Evolutionary conservation across 37 sponge, comb jelly and placozoan species (phyloP).

Genomic region (Diacarnus erythraeanus): DNA sequence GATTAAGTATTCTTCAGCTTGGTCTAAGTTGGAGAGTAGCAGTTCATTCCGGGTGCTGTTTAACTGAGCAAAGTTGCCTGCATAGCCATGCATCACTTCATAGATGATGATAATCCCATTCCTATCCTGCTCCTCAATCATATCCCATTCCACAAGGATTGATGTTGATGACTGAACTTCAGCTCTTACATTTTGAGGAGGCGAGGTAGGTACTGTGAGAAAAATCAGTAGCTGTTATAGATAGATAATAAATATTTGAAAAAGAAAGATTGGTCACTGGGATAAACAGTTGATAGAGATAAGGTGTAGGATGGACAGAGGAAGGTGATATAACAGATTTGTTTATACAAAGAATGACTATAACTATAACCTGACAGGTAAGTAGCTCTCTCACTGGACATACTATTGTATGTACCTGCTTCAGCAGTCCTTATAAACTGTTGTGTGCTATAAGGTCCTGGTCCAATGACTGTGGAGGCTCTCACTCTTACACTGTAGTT

Average conservation of each 20-base stretch:
- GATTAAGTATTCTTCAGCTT: conserved; percentile 21
- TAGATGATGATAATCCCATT: conserved; percentile 42
- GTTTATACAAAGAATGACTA: too few relatives aligned
- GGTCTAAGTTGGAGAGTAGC: conserved; percentile 1
- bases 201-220: conserved; percentile 22
- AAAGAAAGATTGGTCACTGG: too few relatives aligned
- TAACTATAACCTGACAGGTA: too few relatives aligned
- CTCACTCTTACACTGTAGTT: not conserved
- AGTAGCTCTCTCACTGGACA: too few relatives aligned
- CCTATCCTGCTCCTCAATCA: not conserved
- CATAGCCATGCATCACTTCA: conserved; percentile 9
- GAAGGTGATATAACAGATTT: not conserved
- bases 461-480: not conserved
- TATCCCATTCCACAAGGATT: conserved; percentile 23
- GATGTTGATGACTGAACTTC: conserved; percentile 9
- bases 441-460: not conserved
- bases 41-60: not conserved
- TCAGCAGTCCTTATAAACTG: not conserved
- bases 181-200: conserved; percentile 22
- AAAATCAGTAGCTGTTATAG: too few relatives aligned
- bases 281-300: not conserved
- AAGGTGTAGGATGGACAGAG: not conserved
- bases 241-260: too few relatives aligned
- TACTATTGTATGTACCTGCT: not conserved
- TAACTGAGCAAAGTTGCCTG: not conserved